Conservation (phyloP, 2,888 invertebrate species). For the Terebella lapidaria region DNA sequence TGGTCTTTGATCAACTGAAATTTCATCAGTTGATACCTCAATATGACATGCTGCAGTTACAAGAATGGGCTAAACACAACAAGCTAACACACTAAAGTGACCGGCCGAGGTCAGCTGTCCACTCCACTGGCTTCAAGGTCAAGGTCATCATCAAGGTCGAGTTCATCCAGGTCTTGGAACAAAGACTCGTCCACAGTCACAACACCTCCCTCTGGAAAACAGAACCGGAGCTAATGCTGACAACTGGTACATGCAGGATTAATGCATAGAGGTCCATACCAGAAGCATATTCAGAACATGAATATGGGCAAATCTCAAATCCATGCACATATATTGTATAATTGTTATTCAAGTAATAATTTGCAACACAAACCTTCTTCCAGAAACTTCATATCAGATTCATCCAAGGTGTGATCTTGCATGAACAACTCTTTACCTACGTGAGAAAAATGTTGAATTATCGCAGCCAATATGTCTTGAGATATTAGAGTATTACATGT, state of each 20-base stretch:
- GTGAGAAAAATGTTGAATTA: too few species aligned
- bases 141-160: constrained; percentile 31
- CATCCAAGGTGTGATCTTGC: constrained; percentile 84
- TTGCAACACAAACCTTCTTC: constrained; percentile 64
- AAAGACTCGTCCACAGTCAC: constrained; percentile 52
- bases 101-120: background rate
- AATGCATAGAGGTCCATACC: too few species aligned
- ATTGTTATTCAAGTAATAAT: background rate
- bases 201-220: constrained; percentile 38
- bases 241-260: background rate
- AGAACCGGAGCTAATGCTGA: background rate
- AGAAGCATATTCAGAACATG: background rate
- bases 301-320: background rate
- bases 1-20: too few species aligned
- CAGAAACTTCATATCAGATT: constrained; percentile 93
- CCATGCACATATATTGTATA: background rate
- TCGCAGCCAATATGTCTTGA: background rate
- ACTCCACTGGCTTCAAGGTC: background rate
- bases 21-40: too few species aligned
- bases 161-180: constrained; percentile 51
- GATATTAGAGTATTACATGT: too few species aligned
- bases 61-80: too few species aligned
- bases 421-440: constrained; percentile 86
- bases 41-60: too few species aligned
- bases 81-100: too few species aligned